These are phyloP conservation scores for Gastrophysa polygoni DNA, from an alignment of 2,888 invertebrate species.

Conservation along the genomic window DNA sequence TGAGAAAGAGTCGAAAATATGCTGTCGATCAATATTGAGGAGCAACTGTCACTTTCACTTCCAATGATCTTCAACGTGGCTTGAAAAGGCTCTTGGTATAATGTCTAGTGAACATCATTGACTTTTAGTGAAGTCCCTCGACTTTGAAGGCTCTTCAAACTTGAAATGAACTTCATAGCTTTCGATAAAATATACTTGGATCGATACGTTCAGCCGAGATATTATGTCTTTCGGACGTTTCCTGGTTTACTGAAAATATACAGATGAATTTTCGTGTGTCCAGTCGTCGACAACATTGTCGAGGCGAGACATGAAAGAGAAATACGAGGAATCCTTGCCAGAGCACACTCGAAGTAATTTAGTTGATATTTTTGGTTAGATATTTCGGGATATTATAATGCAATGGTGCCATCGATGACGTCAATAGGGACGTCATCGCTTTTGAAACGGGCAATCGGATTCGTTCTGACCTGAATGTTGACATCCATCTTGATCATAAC, in stretches of 20 bases:
- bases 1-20: not conserved
- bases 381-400: slow-evolving; percentile 29
- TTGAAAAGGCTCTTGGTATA: no score
- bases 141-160: no score
- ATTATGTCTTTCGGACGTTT: no score
- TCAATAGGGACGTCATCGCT: slow-evolving; percentile 31
- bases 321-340: slow-evolving; percentile 21
- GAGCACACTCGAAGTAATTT: slow-evolving; percentile 18
- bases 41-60: not conserved
- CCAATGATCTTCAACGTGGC: no score
- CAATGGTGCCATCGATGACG: slow-evolving; percentile 28
- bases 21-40: not conserved
- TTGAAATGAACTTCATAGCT: no score
- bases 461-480: slow-evolving; percentile 27
- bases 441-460: slow-evolving; percentile 18
- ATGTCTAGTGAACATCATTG: no score
- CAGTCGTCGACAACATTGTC: slow-evolving; percentile 9
- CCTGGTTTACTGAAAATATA: no score
- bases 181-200: no score
- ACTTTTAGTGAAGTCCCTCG: no score
- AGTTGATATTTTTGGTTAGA: slow-evolving; percentile 25
- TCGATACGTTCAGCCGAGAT: no score
- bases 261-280: not conserved
- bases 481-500: slow-evolving; percentile 20
- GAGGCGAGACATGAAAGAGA: slow-evolving; percentile 11